Evolutionary conservation across 2,797 vertebrate genomes (phyloP).

Genomic region (Trachurus trachurus): DNA sequence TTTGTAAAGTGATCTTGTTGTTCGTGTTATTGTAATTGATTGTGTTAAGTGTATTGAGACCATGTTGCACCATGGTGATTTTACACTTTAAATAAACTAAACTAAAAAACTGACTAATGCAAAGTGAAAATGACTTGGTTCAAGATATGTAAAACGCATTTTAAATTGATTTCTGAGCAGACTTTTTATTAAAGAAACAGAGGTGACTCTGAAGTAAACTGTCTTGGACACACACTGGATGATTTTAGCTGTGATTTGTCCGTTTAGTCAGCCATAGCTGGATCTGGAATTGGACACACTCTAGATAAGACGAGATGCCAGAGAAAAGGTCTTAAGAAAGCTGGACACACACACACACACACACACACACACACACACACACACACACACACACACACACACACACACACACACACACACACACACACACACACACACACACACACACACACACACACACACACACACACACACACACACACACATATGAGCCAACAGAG

Average conservation of each 20-base stretch:
- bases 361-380: neutral
- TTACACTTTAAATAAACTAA: no score
- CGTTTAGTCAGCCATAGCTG: neutral
- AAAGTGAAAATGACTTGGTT: neutral
- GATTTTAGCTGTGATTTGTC: no score
- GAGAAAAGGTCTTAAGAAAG: conserved; percentile 4
- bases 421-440: neutral
- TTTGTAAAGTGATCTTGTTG: no score
- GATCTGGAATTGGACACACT: conserved; percentile 4
- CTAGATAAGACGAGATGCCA: conserved; percentile 4
- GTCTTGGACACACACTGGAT: conserved; percentile 1
- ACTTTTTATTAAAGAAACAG: conserved; percentile 11
- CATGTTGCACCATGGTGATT: no score
- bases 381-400: neutral
- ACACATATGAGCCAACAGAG: neutral
- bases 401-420: conserved; percentile 1
- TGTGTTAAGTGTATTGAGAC: no score
- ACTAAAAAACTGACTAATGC: no score
- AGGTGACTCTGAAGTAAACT: neutral
- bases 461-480: neutral
- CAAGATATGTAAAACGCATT: neutral
- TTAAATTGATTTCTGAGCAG: neutral
- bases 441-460: neutral
- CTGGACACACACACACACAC: neutral
- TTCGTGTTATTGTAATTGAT: no score